Percentiles rank a stretch among this genome's conserved stretches.
Evolutionary conservation across 1,140 invertebrate species (phyloP).

Genomic region (Drosophila repletoides): DNA sequence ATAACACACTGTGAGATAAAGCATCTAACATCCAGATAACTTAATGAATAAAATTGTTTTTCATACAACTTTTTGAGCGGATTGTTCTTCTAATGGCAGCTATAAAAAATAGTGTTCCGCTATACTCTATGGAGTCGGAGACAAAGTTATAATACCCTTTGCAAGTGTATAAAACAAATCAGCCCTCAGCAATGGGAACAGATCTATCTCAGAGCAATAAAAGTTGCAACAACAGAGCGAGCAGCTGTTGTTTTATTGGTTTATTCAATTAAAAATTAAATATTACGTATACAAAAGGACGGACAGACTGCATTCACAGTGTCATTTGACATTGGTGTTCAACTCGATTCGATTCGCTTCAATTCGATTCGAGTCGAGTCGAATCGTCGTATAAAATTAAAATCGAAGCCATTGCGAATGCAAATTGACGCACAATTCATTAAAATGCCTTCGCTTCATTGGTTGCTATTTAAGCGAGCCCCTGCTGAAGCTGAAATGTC

Average conservation of each 20-base stretch:
- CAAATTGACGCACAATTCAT: slow-evolving; percentile 73
- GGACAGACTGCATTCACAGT: not conserved
- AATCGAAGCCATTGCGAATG: slow-evolving; percentile 59
- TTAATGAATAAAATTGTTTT: not conserved
- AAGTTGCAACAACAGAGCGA: slow-evolving; percentile 32
- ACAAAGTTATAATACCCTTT: too few relatives aligned
- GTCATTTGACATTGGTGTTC: slow-evolving; percentile 19
- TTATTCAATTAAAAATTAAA: slow-evolving; percentile 61
- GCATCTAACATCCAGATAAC: not conserved
- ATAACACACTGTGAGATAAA: not conserved
- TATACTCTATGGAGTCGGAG: too few relatives aligned
- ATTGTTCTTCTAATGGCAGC: too few relatives aligned
- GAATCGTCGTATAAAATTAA: slow-evolving; percentile 36
- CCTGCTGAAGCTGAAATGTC: slow-evolving; percentile 22
- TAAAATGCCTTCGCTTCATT: slow-evolving; percentile 65
- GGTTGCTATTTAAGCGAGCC: slow-evolving; percentile 54
- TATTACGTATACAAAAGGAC: slow-evolving; percentile 15
- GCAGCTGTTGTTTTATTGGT: slow-evolving; percentile 36
- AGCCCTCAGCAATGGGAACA: slow-evolving; percentile 60
- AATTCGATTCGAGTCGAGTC: slow-evolving; percentile 27
- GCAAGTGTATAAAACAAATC: too few relatives aligned
- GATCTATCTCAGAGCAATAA: slow-evolving; percentile 25
- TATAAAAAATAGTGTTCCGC: too few relatives aligned
- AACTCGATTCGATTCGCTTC: slow-evolving; percentile 18
- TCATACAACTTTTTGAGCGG: too few relatives aligned